Base-by-base conservation (phyloP, 2,113 vertebrate species). In the Pteropus alecto region DNA sequence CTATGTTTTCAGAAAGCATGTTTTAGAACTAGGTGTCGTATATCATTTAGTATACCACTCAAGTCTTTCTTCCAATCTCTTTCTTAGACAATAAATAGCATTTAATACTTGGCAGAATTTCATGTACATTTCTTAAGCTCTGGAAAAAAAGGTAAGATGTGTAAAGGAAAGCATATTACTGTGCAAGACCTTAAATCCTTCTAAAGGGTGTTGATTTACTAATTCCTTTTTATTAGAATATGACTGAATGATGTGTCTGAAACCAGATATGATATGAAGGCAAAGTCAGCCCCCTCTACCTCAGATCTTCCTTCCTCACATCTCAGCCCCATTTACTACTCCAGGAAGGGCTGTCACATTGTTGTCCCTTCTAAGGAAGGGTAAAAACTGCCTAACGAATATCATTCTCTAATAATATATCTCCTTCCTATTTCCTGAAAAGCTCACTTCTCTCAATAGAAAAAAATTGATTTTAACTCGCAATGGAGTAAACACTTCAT, bases 61-160 rank as follows among this genome's bases (percentile, higher is more conserved):
- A 90, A 95, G n/a, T 87, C 81, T 89, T 97, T 93, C 33, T 95
- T 93, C 74, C 71, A 60, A 87, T 88, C 35, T 92, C 65, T 67
- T 82, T 81, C 84, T 92, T 85, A 94, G n/a, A 93, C 15, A 76
- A 90, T 73, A 93, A 88, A 87, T 1, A 88, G 48, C 24, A 93
- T 63, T 56, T 77, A 70, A 54, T 65, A 81, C 33, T 91, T 0
- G 11, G 81, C 3, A 67, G 26, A 78, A 48, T 51, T 94, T 86
- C 18, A 73, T 70, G 63, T 6, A 58, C 4, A 87, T 70, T 84
- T 76, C 43, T 33, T 95, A 70, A 94, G 76, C 61, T 90, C 35
- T 60, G 3, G 21, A 13, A 24, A 73, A 81, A 89, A 78, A 60
- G 28, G 6, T 76, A 87, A 84, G 3, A 77, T 28, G 7, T 92